Base-by-base conservation (phyloP, 2,113 vertebrate species). In the Clarias batrachus region DNA sequence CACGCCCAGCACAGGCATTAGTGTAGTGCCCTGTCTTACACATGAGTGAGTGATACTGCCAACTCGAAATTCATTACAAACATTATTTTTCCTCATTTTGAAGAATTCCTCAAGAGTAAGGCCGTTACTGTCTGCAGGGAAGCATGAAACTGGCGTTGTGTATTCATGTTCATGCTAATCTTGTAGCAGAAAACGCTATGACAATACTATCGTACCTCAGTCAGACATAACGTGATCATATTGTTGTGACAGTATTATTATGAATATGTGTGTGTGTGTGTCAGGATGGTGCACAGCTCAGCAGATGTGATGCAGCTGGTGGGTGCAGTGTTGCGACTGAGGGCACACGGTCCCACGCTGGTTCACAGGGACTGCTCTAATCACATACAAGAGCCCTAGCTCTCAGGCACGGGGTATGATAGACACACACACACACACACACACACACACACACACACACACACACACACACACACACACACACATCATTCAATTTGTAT, bases 311-410 rank as follows among this genome's bases (percentile, higher is more conserved):
- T 96, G 93, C 91, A 91, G 81, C 86, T 96, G 0, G 90, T 97
- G 41, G 89, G 84, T 2, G 85, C 87, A 4, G 92, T 95, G 10
- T 79, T 95, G 56, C 93, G 88, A 90, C 92, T 95, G 86, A 90
- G 96, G 89, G 92, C 91, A 16, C 93, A 87, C 0, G 94, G 94
- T 27, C 94, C 96, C 88, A 97, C 96, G 0, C 86, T 94, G 4
- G 92, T 97, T 66, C 97, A 97, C 17, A 82, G 91, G 3, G 92
- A 95, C 85, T 97, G 96, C 0, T 97, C 97, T 3, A 93, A 77
- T 95, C 85, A 95, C 93, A 30, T 90, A 94, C 81, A 87, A 92
- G 90, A 92, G 90, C 80, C 89, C 90, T 81, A 86, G 91, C 33
- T 91, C 90, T 21, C 84, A 94, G 83, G 89, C 90, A 78, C 85